A percentile compares a stretch with the other conserved stretches of the same genome.
phyloP scores from a whole-genome alignment of 2,888 invertebrate genomes.

The Caenorhabditis drosophilae region DNA sequence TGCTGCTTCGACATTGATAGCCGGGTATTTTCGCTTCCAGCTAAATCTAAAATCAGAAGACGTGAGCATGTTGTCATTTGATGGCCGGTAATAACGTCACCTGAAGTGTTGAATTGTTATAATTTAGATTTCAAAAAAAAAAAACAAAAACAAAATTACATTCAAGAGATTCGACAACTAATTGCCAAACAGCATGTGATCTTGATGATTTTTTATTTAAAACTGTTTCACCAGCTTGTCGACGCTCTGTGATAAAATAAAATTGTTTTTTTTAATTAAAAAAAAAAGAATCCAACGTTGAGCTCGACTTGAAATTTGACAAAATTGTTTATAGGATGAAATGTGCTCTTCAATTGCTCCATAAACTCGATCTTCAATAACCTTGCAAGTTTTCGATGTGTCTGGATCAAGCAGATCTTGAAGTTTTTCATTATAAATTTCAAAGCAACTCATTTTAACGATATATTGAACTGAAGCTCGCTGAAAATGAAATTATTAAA shows the following conservation, averaged over 20 bases:
- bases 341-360: slow-evolving; percentile 5
- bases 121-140: too few relatives aligned
- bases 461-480: slow-evolving; percentile 5
- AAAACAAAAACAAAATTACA: too few relatives aligned
- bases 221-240: slow-evolving; percentile 3
- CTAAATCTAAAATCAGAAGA: slow-evolving; percentile 7
- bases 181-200: slow-evolving; percentile 4
- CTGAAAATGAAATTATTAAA: slow-evolving; percentile 3
- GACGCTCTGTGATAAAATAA: slow-evolving; percentile 3
- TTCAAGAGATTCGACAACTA: slow-evolving; percentile 7
- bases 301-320: background rate
- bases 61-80: slow-evolving; percentile 3
- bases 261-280: too few relatives aligned
- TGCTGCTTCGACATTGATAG: background rate
- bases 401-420: background rate
- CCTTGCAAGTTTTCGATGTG: background rate
- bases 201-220: slow-evolving; percentile 12
- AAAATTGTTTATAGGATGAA: slow-evolving; percentile 5
- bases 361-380: slow-evolving; percentile 1
- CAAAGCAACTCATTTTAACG: slow-evolving; percentile 8
- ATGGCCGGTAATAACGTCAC: background rate
- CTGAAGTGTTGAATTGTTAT: background rate
- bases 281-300: too few relatives aligned
- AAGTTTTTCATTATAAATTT: slow-evolving; percentile 12
- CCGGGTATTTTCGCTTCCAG: slow-evolving; percentile 12